Percentiles rank a stretch among this genome's conserved stretches.
Evolutionary conservation across 2,113 vertebrate species (phyloP).

Genomic region (Aspidoscelis tigris): DNA sequence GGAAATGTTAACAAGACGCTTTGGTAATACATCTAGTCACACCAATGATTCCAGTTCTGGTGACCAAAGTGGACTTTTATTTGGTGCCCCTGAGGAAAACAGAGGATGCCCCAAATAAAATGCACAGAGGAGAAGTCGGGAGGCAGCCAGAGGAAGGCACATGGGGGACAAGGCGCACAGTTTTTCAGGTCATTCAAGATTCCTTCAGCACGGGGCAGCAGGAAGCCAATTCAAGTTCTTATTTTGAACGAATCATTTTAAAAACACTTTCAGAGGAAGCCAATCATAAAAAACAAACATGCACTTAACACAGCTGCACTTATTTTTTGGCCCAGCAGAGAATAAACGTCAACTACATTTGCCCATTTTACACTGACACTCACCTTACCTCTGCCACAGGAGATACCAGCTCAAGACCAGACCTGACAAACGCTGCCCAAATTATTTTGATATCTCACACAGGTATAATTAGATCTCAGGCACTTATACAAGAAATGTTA

Average conservation of each 20-base stretch:
- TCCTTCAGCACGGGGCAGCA: too few relatives aligned
- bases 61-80: too few relatives aligned
- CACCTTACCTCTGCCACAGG: not conserved
- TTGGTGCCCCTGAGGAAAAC: too few relatives aligned
- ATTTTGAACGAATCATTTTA: too few relatives aligned
- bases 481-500: fast-evolving
- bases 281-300: not conserved
- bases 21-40: fast-evolving
- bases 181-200: too few relatives aligned
- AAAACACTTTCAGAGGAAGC: too few relatives aligned
- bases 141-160: too few relatives aligned
- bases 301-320: fast-evolving
- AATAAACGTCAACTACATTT: not conserved
- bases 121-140: too few relatives aligned
- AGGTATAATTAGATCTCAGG: not conserved
- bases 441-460: not conserved
- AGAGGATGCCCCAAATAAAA: too few relatives aligned
- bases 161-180: too few relatives aligned
- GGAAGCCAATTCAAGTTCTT: too few relatives aligned
- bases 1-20: not conserved
- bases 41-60: too few relatives aligned
- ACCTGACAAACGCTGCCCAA: fast-evolving
- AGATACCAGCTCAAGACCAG: fast-evolving
- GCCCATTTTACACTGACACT: fast-evolving
- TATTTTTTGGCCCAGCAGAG: fast-evolving